phyloP scores from a whole-genome alignment of 2,888 invertebrate species.

The Sphinx pinastri region DNA sequence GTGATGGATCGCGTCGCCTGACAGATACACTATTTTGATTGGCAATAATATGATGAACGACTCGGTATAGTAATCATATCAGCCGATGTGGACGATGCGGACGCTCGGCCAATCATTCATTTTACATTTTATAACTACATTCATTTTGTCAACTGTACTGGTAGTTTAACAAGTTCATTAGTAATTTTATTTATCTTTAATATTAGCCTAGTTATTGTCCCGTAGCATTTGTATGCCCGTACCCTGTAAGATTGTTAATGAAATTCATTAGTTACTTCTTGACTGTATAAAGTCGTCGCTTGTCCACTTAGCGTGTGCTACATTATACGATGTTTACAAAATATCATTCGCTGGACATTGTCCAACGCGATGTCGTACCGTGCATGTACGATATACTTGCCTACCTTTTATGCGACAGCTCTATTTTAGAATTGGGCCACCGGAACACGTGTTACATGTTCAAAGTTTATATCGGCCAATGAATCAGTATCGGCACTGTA shows the following conservation, averaged over 20 bases:
- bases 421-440: constrained; percentile 73
- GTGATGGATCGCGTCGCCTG: constrained; percentile 78
- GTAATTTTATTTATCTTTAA: constrained; percentile 32
- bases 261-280: constrained; percentile 44
- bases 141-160: constrained; percentile 59
- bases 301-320: constrained; percentile 64
- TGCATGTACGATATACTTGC: constrained; percentile 63
- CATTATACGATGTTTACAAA: constrained; percentile 76
- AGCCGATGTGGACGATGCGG: constrained; percentile 69
- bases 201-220: constrained; percentile 32
- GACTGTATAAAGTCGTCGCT: constrained; percentile 54
- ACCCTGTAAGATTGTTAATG: constrained; percentile 48
- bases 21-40: constrained; percentile 84
- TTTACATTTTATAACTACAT: constrained; percentile 66
- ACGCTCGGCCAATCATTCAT: constrained; percentile 65
- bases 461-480: constrained; percentile 56
- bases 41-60: constrained; percentile 82
- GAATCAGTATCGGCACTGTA: constrained; percentile 46
- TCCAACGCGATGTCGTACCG: constrained; percentile 74
- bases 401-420: constrained; percentile 72
- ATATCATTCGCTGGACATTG: constrained; percentile 74
- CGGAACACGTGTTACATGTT: constrained; percentile 62
- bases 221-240: constrained; percentile 28
- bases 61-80: constrained; percentile 76
- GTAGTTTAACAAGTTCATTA: constrained; percentile 44